A percentile compares a stretch with the other conserved stretches of the same genome.
Conservation (phyloP, 2,797 vertebrate species). For the Rhabdophis nuchalis region DNA sequence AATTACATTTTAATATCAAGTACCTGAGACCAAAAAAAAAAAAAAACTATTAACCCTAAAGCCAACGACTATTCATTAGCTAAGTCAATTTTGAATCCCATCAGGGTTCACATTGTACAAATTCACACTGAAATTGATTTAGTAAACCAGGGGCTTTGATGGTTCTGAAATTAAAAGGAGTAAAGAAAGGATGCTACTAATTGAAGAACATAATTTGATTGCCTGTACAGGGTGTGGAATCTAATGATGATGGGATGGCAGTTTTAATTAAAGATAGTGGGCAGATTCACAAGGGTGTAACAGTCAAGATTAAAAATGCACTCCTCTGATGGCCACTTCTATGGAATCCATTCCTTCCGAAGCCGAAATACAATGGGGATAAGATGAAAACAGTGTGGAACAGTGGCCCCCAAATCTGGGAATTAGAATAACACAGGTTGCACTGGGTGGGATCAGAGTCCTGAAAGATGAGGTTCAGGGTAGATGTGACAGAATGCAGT, state of each 20-base stretch:
- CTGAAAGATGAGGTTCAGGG: neutral
- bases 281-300: conserved; percentile 52
- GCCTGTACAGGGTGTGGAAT: conserved; percentile 58
- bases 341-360: neutral
- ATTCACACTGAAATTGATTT: conserved; percentile 77
- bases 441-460: neutral
- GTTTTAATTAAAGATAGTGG: conserved; percentile 72
- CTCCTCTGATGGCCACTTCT: neutral
- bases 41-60: conserved; percentile 73
- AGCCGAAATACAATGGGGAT: neutral
- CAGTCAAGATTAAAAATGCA: conserved; percentile 10
- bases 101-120: conserved; percentile 74
- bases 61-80: conserved; percentile 74
- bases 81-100: conserved; percentile 74
- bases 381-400: neutral
- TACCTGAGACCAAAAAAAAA: conserved; percentile 60
- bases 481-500: neutral
- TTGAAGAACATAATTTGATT: conserved; percentile 64
- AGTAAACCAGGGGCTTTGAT: conserved; percentile 71
- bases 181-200: conserved; percentile 66
- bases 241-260: conserved; percentile 53
- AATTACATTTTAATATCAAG: conserved; percentile 71
- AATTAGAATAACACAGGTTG: neutral
- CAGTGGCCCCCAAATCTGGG: neutral
- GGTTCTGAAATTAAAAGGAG: conserved; percentile 72